Percentiles rank a stretch among this genome's conserved stretches.
These are phyloP conservation scores for Emmelina monodactyla DNA, from an alignment of 2,888 invertebrate genomes.

Conservation along the genomic window DNA sequence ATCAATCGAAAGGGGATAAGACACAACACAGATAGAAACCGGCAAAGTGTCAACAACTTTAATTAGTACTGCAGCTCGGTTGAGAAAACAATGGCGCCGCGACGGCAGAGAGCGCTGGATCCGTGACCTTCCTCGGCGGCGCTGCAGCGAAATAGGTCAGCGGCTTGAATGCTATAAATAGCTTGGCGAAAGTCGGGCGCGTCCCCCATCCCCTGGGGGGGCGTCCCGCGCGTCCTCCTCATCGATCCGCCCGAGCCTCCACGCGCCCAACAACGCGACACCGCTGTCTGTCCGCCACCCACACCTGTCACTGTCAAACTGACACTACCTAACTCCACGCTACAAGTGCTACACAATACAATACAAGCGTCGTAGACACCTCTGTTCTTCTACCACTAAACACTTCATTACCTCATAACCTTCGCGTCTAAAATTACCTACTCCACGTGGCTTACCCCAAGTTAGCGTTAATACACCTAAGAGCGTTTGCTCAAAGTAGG, in stretches of 20 bases:
- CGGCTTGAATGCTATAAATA: constrained; percentile 65
- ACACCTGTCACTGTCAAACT: constrained; percentile 5
- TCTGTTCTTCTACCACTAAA: too few species aligned
- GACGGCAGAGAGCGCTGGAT: constrained; percentile 54
- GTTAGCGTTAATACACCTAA: too few species aligned
- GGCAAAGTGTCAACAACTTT: constrained; percentile 59
- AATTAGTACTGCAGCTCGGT: constrained; percentile 60
- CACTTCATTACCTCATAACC: too few species aligned
- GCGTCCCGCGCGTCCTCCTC: constrained; percentile 14
- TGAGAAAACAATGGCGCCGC: constrained; percentile 59
- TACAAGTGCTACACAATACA: too few species aligned
- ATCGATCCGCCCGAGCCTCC: constrained; percentile 20
- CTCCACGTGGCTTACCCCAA: too few species aligned
- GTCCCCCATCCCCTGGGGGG: constrained; percentile 26
- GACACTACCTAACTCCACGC: background rate
- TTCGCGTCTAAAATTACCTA: too few species aligned
- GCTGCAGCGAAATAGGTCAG: constrained; percentile 65
- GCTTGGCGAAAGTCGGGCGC: constrained; percentile 61
- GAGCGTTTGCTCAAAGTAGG: too few species aligned
- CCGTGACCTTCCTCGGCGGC: constrained; percentile 62
- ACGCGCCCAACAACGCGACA: background rate
- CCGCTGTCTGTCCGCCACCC: constrained; percentile 9
- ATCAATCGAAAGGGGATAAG: too few species aligned
- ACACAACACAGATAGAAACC: constrained; percentile 28
- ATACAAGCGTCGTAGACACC: too few species aligned